These are phyloP conservation scores for Geopemphigus sp. DNA, from an alignment of 1,140 invertebrate species.

Conservation along the genomic window DNA sequence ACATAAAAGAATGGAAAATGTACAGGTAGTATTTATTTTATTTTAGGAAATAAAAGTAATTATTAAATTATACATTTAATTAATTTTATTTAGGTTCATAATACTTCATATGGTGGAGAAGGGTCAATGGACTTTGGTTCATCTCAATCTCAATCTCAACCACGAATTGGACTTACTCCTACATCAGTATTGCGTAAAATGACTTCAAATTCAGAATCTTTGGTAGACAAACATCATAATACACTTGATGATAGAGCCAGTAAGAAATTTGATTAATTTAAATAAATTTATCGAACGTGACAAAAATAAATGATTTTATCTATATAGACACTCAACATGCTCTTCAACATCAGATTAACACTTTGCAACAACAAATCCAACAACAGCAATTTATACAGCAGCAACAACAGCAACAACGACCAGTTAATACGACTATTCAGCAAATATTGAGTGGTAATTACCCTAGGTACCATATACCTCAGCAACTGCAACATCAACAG, in stretches of 20 bases:
- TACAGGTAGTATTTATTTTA: background rate
- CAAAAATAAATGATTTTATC: background rate
- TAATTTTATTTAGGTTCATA: constrained; percentile 15
- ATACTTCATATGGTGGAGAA: constrained; percentile 27
- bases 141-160: constrained; percentile 33
- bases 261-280: background rate
- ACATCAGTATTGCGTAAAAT: constrained; percentile 50
- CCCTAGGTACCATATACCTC: constrained; percentile 8
- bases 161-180: constrained; percentile 40
- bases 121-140: background rate
- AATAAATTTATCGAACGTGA: background rate
- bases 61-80: background rate
- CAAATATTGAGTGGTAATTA: constrained; percentile 45
- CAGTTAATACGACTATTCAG: constrained; percentile 55
- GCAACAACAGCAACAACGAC: constrained; percentile 53
- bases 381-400: constrained; percentile 49
- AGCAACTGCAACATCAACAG: constrained; percentile 10
- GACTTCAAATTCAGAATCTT: constrained; percentile 55
- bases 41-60: no score
- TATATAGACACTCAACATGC: constrained; percentile 29
- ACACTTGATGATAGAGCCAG: constrained; percentile 26
- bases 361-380: constrained; percentile 52
- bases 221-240: constrained; percentile 49
- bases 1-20: constrained; percentile 42
- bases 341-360: constrained; percentile 36